Percentiles rank a stretch among this genome's conserved stretches.
phyloP scores from a whole-genome alignment of 2,888 invertebrate genomes.

The Diloba caeruleocephala region DNA sequence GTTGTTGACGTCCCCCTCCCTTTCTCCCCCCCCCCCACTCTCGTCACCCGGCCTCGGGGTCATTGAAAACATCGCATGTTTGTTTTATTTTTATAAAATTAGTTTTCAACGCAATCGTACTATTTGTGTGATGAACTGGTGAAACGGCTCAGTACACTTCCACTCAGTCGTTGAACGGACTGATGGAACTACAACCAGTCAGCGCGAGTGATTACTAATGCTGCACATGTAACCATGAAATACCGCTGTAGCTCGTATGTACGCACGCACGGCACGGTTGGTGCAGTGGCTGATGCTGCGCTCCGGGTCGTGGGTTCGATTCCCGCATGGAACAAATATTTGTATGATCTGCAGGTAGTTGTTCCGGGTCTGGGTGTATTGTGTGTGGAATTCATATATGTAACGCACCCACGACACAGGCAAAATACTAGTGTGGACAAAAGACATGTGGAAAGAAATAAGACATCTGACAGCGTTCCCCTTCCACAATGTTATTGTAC shows the following conservation, averaged over 20 bases:
- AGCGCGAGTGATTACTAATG: too few species aligned
- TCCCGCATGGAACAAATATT: too few species aligned
- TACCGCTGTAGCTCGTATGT: too few species aligned
- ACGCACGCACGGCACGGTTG: too few species aligned
- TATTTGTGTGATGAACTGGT: neutral
- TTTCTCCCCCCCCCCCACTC: neutral
- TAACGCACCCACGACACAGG: too few species aligned
- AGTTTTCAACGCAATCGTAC: neutral
- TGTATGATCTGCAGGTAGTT: too few species aligned
- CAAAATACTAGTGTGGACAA: too few species aligned
- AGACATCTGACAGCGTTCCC: neutral
- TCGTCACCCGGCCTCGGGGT: neutral
- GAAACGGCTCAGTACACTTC: neutral
- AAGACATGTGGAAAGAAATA: neutral
- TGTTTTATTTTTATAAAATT: constrained; percentile 1
- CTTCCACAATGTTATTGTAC: neutral
- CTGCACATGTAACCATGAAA: too few species aligned
- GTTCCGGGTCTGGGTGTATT: too few species aligned
- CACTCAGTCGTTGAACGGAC: neutral
- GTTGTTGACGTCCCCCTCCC: neutral
- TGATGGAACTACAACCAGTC: neutral
- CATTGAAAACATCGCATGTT: neutral
- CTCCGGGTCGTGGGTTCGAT: too few species aligned
- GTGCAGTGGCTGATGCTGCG: too few species aligned
- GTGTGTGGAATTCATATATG: too few species aligned